These are phyloP conservation scores for Sitobion miscanthi DNA, from an alignment of 1,140 invertebrate genomes.

Conservation along the genomic window DNA sequence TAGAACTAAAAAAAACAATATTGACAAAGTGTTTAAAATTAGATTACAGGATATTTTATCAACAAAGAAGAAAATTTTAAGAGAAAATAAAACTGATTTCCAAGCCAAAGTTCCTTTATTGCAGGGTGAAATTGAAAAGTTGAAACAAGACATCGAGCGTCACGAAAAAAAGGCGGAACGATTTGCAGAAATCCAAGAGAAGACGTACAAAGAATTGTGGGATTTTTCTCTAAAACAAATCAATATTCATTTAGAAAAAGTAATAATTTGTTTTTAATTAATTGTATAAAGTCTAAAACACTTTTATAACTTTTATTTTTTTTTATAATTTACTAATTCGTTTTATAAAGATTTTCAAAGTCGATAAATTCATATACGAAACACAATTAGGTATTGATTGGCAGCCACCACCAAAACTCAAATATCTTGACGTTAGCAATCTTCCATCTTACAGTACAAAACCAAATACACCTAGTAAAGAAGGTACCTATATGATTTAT, in stretches of 20 bases:
- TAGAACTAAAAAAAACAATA: not conserved
- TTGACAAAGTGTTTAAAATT: not conserved
- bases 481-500: not conserved
- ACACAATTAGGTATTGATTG: conserved; percentile 73
- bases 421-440: not conserved
- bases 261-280: not conserved
- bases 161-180: conserved; percentile 37
- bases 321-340: not conserved
- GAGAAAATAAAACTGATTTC: conserved; percentile 35
- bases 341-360: conserved; percentile 66
- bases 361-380: conserved; percentile 73
- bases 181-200: conserved; percentile 43
- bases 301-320: not conserved
- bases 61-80: conserved; percentile 23
- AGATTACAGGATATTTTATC: conserved; percentile 46
- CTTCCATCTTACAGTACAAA: conserved; percentile 31
- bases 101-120: conserved; percentile 23
- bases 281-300: too few species aligned
- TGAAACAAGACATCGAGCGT: conserved; percentile 28
- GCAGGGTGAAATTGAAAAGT: conserved; percentile 19
- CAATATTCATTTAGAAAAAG: not conserved
- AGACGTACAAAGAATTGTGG: conserved; percentile 38
- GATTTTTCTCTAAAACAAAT: conserved; percentile 47
- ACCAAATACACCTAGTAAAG: not conserved
- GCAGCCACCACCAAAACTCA: conserved; percentile 63